Evolutionary conservation across 1,140 invertebrate species (phyloP), one percentile per base, ranked within the genome.

Genomic region (Zaprionus capensis): DNA sequence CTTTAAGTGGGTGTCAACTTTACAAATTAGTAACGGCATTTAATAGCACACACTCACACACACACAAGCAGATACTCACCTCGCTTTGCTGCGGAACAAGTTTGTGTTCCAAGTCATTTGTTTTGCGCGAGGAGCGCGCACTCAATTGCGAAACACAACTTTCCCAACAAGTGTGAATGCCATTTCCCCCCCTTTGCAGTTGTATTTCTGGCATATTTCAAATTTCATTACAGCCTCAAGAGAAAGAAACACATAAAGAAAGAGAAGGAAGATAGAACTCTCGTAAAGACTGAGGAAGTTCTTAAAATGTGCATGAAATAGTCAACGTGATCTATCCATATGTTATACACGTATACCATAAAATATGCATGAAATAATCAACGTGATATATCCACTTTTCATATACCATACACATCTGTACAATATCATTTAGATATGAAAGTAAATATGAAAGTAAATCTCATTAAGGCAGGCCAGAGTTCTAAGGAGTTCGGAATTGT

Each of bases 11-110:
- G 83, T 86, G 83, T 86, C 83, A 82, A 72, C 80, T 69, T 44
- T 73, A 68, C 58, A 68, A 79, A 82, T 87, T 86, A 71, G 67
- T 86, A 87, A 86, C 83, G 83, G 83, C 78, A 82, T 68, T 78
- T 82, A 87, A 82, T 77, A 58, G 70, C 31, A 63, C 72, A 58
- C 31, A 49, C 31, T 34, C 36, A 20, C n/a, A 55, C 36, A 31
- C 24, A 22, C 14, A 65, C 14, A 64, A 26, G 20, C 22, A 38
- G 22, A 58, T 28, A 38, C 11, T 20, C 46, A 22, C 36, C 12
- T 22, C 24, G 26, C 7, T 58, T 62, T 53, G 49, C 36, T 61
- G 49, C 44, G 20, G 36, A 58, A 61, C 62, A 61, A 79, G 79
- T 81, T 80, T 71, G 71, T 72, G 51, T 62, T 67, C 57, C 59